Percentiles rank a stretch among this genome's conserved stretches.
These are phyloP conservation scores for Onthophagus taurus DNA, from an alignment of 1,140 invertebrate genomes.

Conservation along the genomic window DNA sequence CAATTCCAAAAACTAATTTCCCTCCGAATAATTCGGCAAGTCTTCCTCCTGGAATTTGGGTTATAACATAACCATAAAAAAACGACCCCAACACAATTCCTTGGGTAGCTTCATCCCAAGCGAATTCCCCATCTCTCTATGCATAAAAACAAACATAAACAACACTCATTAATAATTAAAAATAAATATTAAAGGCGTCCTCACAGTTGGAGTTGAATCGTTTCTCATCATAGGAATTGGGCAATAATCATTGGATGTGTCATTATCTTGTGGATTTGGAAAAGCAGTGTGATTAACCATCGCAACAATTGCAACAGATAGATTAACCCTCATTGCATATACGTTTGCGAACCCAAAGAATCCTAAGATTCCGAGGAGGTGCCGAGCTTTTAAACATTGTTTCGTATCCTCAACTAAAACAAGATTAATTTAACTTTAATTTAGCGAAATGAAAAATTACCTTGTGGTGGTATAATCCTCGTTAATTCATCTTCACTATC, in stretches of 20 bases:
- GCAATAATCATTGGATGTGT: constrained; percentile 51
- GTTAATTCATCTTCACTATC: constrained; percentile 35
- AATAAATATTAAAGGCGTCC: not conserved
- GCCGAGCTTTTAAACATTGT: constrained; percentile 60
- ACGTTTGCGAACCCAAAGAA: constrained; percentile 74
- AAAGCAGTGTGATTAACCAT: constrained; percentile 77
- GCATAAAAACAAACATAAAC: constrained; percentile 22
- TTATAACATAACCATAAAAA: constrained; percentile 79
- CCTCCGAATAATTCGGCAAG: constrained; percentile 71
- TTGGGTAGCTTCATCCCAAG: constrained; percentile 68
- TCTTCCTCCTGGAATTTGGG: constrained; percentile 77
- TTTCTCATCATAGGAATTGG: constrained; percentile 40
- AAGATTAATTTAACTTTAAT: constrained; percentile 3
- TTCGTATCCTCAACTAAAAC: constrained; percentile 48
- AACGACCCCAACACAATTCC: constrained; percentile 75
- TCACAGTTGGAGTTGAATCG: constrained; percentile 46
- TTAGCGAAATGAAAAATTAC: constrained; percentile 18
- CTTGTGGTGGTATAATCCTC: constrained; percentile 33
- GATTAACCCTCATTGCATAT: constrained; percentile 85
- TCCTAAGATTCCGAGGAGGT: constrained; percentile 68
- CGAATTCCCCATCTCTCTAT: constrained; percentile 60
- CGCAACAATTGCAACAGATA: constrained; percentile 88
- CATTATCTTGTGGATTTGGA: constrained; percentile 43
- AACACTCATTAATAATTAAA: constrained; percentile 9
- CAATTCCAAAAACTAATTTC: constrained; percentile 69